Evolutionary conservation across 2,888 invertebrate species (phyloP), one percentile per base, ranked within the genome.

Genomic region (Nomada hirtipes): DNA sequence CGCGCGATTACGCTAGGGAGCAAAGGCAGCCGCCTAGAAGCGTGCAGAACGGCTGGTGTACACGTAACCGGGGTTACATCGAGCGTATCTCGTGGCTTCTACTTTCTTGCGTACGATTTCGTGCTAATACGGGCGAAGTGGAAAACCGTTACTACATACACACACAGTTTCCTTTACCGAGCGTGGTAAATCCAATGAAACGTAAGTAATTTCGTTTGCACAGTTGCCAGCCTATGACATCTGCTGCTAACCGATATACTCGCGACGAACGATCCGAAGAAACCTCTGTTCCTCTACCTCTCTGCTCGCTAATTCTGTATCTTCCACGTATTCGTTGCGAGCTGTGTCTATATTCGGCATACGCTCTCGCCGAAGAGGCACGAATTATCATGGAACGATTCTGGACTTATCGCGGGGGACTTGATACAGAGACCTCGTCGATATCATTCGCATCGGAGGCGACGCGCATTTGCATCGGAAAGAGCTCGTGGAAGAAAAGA

Each of bases 271-370:
- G 75, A 69, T 50, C 26, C 80, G 74, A 74, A 44, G 63, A 63
- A 60, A 79, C 52, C 60, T 29, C 36, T 50, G 71, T 68, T 76
- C 42, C 68, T 70, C 29, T 80, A 76, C 75, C 70, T 72, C 72
- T 63, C 36, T 59, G 63, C 68, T 50, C 76, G 76, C 82, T 82
- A 82, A 82, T 80, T 82, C 72, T 79, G 82, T 82, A 80, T 76
- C 81, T 82, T 79, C 72, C 63, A 72, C 68, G 71, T 71, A 76
- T 72, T 72, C 80, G 76, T 76, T 53, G 47, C 68, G 67, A 59
- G 67, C 72, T 57, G 60, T n/a, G 72, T 80, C 76, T 82, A 82
- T 80, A 82, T 82, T 72, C 68, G 72, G 68, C 59, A 50, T 82
- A 71, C 57, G 52, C 47, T 52, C 29, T 59, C 71, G 44, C 52